These are phyloP conservation scores for Motacilla alba DNA, from an alignment of 2,113 vertebrate genomes.

Conservation along the genomic window DNA sequence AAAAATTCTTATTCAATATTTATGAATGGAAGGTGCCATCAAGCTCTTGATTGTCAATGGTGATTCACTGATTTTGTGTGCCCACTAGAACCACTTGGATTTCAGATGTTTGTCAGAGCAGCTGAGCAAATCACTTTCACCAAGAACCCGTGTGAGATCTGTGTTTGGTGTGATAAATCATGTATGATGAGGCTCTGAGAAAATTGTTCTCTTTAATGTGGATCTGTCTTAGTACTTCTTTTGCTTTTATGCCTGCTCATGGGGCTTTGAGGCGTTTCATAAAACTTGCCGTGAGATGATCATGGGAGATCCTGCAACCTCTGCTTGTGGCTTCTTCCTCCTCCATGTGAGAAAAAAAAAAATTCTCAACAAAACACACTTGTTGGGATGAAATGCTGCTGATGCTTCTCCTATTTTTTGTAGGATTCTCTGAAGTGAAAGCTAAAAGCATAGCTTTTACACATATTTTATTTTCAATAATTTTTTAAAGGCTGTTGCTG, in stretches of 20 bases:
- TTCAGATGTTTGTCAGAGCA: background rate
- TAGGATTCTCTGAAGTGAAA: background rate
- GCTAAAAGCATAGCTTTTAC: background rate
- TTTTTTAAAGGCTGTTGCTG: background rate
- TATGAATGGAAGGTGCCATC: background rate
- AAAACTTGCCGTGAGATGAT: conserved; percentile 42
- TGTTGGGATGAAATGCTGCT: background rate
- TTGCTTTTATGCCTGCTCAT: background rate
- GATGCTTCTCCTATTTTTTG: background rate
- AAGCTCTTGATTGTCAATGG: background rate
- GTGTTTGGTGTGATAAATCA: background rate
- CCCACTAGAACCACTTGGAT: background rate
- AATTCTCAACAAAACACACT: background rate
- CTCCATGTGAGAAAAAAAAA: background rate
- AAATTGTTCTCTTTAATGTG: background rate
- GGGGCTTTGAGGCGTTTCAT: background rate
- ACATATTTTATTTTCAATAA: background rate
- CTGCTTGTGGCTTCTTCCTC: background rate
- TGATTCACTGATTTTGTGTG: background rate
- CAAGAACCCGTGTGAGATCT: background rate
- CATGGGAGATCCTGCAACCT: conserved; percentile 1
- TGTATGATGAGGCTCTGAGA: background rate
- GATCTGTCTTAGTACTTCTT: background rate
- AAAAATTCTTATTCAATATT: background rate
- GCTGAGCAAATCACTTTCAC: background rate